Base-by-base conservation (phyloP, 2,113 vertebrate genomes). In the Cervus canadensis region DNA sequence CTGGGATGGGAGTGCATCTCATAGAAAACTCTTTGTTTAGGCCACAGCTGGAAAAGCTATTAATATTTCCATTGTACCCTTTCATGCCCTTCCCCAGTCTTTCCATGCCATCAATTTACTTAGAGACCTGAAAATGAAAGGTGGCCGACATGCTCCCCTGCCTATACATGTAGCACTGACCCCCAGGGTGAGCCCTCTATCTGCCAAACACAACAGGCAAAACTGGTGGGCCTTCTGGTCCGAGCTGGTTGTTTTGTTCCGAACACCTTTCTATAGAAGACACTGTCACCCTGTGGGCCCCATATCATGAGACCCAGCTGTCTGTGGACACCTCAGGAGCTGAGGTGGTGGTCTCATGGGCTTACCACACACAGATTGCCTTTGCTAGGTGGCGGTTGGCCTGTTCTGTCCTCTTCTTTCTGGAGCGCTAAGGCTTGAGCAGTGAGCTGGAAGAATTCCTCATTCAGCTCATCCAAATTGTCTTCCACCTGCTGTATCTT, bases 401-500 rank as follows among this genome's bases (percentile, higher is more conserved):
- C n/a, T 88, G 40, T 2, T 2, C 62, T 62, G 5, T 52, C n/a
- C 50, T 92, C 76, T 71, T 89, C 9, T 59, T 90, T 95, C 52
- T 87, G 95, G 12, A 98, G 83, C 6, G 85, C 87, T 36, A 98
- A 52, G 26, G 64, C 87, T 84, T 96, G 97, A 87, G 81, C 45
- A 52, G 60, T 93, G 74, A 98, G 97, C 87, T 83, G 64, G 54
- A 97, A 91, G 74, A 98, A 98, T 50, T 97, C 89, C 48, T 97
- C 43, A 17, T 98, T 97, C 48, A 98, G 87, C 17, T 85, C 59
- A 90, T 98, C 98, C 87, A 98, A 57, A 10, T 21, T 50, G 14
- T 98, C 81, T 95, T 98, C 97, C 59, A 96, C 71, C 74, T 96
- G 91, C 74, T 30, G 10, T 67, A 76, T 97, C 95, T 97, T 98